These are phyloP conservation scores for Nemopilema nomurai DNA, from an alignment of 30 jellyfish, hydroid and myxozoan genomes.

Conservation along the genomic window DNA sequence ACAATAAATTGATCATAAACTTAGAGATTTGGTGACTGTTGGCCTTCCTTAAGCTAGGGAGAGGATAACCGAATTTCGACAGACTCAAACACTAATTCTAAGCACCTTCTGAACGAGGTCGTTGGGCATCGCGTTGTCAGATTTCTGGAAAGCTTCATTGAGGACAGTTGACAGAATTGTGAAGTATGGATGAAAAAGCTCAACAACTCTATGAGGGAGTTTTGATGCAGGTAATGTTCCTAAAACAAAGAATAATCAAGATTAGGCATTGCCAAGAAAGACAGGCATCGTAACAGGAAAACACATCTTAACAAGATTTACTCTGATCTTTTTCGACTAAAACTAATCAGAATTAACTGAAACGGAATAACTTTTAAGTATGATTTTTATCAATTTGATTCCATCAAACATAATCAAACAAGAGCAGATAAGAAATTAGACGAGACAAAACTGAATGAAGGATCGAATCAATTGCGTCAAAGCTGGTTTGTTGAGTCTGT, in stretches of 20 bases:
- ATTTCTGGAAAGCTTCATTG: not conserved
- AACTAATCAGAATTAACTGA: no score
- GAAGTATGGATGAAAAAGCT: conserved; percentile 35
- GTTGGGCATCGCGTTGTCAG: not conserved
- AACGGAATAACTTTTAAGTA: no score
- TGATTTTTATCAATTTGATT: no score
- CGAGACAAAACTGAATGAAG: no score
- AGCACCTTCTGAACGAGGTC: conserved; percentile 2
- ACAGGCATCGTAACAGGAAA: conserved; percentile 3
- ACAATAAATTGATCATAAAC: no score
- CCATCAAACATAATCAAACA: no score
- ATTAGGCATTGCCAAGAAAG: not conserved
- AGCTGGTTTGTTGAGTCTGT: no score
- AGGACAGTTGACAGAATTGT: conserved; percentile 5
- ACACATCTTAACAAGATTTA: not conserved
- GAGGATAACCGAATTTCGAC: not conserved
- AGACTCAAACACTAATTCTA: not conserved
- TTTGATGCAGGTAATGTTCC: conserved; percentile 22
- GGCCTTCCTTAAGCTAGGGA: not conserved
- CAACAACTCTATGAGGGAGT: conserved; percentile 41
- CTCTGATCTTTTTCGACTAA: no score
- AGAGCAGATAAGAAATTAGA: no score
- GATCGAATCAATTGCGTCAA: no score
- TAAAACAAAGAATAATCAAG: not conserved
- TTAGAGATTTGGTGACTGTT: no score